Evolutionary conservation across 2,797 vertebrate species (phyloP).

Genomic region (Acrossocheilus wenchowensis): DNA sequence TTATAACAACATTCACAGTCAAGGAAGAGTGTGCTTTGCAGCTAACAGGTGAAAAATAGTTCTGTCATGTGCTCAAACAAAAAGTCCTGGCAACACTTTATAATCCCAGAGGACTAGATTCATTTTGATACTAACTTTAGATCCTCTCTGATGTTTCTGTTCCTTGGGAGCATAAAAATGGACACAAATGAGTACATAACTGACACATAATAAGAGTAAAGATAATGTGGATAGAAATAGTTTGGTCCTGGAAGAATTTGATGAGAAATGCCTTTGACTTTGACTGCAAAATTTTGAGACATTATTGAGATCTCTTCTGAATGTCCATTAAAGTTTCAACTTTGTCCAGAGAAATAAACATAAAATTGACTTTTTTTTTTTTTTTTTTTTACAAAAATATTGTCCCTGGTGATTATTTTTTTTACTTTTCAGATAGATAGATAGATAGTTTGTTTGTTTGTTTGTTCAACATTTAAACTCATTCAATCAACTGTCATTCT

Average conservation of each 20-base stretch:
- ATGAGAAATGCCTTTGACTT: not conserved
- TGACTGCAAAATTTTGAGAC: not conserved
- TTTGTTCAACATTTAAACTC: not conserved
- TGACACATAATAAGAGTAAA: not conserved
- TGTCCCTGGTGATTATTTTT: too few species aligned
- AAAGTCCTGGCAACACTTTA: not conserved
- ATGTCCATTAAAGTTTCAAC: too few species aligned
- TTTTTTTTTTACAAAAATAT: too few species aligned
- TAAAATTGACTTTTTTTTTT: too few species aligned
- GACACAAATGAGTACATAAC: not conserved
- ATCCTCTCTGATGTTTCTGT: not conserved
- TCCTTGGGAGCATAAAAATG: not conserved
- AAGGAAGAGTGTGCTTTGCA: not conserved
- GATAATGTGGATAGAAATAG: not conserved
- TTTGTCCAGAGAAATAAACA: not conserved
- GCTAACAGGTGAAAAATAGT: slow-evolving; percentile 25
- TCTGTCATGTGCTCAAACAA: slow-evolving; percentile 1
- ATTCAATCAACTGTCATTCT: not conserved
- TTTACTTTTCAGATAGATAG: too few species aligned
- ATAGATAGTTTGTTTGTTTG: too few species aligned
- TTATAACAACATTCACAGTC: slow-evolving; percentile 19
- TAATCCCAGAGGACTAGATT: slow-evolving; percentile 3
- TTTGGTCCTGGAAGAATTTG: not conserved
- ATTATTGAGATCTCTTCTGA: not conserved
- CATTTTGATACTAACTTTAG: not conserved